Evolutionary conservation across 2,113 vertebrate genomes (phyloP), one percentile per base, ranked within the genome.

Genomic region (Brachyhypopomus gauderio): DNA sequence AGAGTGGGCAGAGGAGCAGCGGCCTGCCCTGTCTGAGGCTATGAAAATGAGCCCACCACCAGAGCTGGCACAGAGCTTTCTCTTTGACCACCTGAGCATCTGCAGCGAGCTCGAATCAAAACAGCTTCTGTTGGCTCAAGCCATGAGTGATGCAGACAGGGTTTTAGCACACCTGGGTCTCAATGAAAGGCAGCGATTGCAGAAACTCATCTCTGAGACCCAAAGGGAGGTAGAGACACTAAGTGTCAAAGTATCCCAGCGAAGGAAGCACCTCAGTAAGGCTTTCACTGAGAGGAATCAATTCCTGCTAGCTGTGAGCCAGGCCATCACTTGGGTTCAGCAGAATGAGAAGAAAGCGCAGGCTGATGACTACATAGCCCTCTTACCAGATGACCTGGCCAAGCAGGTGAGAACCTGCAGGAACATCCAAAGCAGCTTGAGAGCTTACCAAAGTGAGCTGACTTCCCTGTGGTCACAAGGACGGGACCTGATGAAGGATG

Each of bases 51-150:
- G 96, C 74, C 96, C 97, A 9, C 96, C 96, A 0, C 95, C 96
- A 0, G 96, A 96, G 38, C 87, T 95, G 85, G 96, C 96, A 38
- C 98, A 97, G 87, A 96, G 93, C 82, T 94, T 98, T 83, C 94
- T 98, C 55, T 93, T 95, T 72, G 96, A 97, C 79, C 97, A 99
- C 86, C 92, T 98, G 74, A 93, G 92, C 48, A 91, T 97, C 72
- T 98, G 97, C 84, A 96, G 96, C 16, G 96, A 98, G 77, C 93
- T 98, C 86, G 98, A 99, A 91, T 90, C 95, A 78, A 97, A 96
- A 27, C 96, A 97, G 85, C 88, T 96, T 86, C 90, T 96, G 83
- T 89, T 98, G 56, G 95, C 93, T 72, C 94, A 90, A 0, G 93
- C 97, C 2, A 89, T 92, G 19, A 95, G 95, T 30, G 97, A 98